phyloP scores from a whole-genome alignment of 2,797 vertebrate species.

The Coregonus sp. region DNA sequence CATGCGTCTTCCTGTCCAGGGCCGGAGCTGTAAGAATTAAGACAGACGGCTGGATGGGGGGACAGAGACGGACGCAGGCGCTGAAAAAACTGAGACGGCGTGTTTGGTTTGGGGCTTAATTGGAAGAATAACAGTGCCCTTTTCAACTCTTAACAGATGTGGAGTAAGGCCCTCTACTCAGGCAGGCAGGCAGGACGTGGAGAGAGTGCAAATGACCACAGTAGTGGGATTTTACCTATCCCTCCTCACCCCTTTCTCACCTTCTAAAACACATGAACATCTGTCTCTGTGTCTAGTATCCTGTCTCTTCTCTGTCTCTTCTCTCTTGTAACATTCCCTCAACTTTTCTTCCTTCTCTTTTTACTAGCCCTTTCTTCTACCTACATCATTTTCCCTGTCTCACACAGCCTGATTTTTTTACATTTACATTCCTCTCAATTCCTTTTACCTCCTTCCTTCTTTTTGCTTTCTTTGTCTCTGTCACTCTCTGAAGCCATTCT shows the following conservation, averaged over 20 bases:
- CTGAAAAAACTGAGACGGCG: slow-evolving; percentile 22
- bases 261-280: background rate
- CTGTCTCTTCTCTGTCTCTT: slow-evolving; percentile 1
- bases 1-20: background rate
- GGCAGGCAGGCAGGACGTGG: background rate
- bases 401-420: background rate
- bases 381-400: background rate
- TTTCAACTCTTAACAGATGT: slow-evolving; percentile 48
- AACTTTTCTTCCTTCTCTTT: background rate
- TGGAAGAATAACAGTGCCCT: slow-evolving; percentile 30
- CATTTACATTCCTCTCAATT: background rate
- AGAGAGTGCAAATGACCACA: background rate
- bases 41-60: background rate
- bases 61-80: slow-evolving; percentile 18
- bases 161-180: slow-evolving; percentile 20
- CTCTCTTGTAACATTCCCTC: background rate
- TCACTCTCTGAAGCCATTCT: background rate
- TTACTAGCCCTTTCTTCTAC: background rate
- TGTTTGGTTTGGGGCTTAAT: slow-evolving; percentile 25
- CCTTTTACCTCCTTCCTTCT: too few relatives aligned
- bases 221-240: background rate
- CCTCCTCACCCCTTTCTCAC: background rate
- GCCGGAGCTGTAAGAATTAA: background rate
- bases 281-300: background rate
- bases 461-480: background rate